A percentile compares a stretch with the other conserved stretches of the same genome.
Conservation (phyloP, 2,113 vertebrate species). For the Hemicordylus capensis region DNA sequence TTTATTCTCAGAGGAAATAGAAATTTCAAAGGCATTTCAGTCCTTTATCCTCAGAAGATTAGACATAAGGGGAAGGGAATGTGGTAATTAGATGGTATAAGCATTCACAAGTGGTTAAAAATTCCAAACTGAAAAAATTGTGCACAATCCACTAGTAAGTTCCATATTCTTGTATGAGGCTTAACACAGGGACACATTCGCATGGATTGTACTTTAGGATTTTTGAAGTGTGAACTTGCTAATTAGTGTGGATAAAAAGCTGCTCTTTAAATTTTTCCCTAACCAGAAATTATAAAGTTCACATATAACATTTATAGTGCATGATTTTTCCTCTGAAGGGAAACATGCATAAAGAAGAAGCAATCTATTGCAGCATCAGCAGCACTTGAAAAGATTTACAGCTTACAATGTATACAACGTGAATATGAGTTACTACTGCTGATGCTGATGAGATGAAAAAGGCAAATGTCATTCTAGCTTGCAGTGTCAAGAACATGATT, state of each 20-base stretch:
- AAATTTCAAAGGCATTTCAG: conserved; percentile 65
- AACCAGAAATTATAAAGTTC: background rate
- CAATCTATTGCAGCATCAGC: background rate
- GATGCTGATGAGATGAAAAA: background rate
- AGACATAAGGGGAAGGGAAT: conserved; percentile 21
- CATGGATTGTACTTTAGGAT: background rate
- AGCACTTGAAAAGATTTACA: background rate
- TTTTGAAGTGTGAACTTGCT: conserved; percentile 12
- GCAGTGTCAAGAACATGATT: background rate
- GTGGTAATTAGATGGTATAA: conserved; percentile 9
- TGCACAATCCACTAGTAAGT: background rate
- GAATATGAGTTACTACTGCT: background rate
- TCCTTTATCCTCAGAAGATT: conserved; percentile 50
- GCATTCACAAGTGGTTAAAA: conserved; percentile 46
- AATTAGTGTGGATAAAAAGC: background rate
- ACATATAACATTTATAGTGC: conserved; percentile 24
- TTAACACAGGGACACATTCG: background rate
- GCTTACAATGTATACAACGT: background rate
- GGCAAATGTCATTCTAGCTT: background rate
- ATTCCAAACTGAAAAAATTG: conserved; percentile 7
- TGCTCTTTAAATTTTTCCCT: background rate
- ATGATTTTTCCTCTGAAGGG: conserved; percentile 18
- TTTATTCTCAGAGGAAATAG: conserved; percentile 69
- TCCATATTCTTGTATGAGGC: background rate
- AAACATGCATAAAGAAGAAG: background rate